A percentile compares a stretch with the other conserved stretches of the same genome.
Evolutionary conservation across 1,140 invertebrate genomes (phyloP).

Genomic region (Akabosia matsudoensis): DNA sequence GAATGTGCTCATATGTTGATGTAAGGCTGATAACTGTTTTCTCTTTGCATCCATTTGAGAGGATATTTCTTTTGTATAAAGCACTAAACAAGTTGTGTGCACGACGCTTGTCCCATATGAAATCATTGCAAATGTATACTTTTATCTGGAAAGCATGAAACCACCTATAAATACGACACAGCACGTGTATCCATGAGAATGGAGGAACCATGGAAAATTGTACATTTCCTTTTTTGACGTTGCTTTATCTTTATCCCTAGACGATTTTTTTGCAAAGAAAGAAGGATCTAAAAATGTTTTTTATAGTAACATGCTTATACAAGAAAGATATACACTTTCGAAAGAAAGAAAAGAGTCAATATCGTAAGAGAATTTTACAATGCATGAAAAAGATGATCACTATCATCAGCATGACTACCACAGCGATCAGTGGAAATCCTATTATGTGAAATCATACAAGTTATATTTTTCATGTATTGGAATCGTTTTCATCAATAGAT

Average conservation of each 20-base stretch:
- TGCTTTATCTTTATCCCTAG: background rate
- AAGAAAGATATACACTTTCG: no score
- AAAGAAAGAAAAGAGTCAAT: slow-evolving; percentile 5
- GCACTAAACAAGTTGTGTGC: background rate
- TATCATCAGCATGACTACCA: background rate
- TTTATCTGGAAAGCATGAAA: slow-evolving; percentile 13
- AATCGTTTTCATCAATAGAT: slow-evolving; percentile 1
- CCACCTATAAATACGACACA: background rate
- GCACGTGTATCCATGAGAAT: background rate
- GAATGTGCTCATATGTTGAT: slow-evolving; percentile 13
- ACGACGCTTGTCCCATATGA: background rate
- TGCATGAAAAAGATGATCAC: slow-evolving; percentile 4
- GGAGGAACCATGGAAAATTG: slow-evolving; percentile 16
- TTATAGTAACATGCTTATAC: no score
- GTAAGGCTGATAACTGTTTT: background rate
- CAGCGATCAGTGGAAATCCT: background rate
- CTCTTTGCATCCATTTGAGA: background rate
- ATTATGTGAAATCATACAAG: background rate
- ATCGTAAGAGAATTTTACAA: slow-evolving; percentile 7
- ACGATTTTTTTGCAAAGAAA: background rate
- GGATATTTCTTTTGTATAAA: background rate
- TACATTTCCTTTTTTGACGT: slow-evolving; percentile 6
- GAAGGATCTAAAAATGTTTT: no score
- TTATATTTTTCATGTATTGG: background rate
- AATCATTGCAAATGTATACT: background rate